Evolutionary conservation across 2,797 vertebrate genomes (phyloP).

Genomic region (Crenuchus spilurus): DNA sequence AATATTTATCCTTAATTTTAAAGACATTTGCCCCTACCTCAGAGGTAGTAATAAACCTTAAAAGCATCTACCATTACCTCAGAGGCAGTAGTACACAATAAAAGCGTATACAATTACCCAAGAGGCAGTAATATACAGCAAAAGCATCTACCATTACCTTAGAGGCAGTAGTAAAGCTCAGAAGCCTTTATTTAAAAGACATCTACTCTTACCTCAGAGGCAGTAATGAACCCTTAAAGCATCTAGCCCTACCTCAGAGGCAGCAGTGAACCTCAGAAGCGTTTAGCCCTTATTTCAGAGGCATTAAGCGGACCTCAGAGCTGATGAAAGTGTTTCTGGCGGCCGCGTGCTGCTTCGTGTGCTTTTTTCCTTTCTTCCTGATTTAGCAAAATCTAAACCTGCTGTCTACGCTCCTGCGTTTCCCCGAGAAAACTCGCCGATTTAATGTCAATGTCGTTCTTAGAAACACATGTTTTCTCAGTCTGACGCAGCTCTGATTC

Average conservation of each 20-base stretch:
- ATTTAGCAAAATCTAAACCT: slow-evolving; percentile 60
- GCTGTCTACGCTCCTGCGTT: slow-evolving; percentile 48
- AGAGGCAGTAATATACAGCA: too few species aligned
- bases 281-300: background rate
- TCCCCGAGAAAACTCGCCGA: slow-evolving; percentile 12
- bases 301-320: background rate
- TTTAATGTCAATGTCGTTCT: slow-evolving; percentile 67
- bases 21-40: background rate
- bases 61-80: too few species aligned
- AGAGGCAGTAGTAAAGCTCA: too few species aligned
- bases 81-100: too few species aligned
- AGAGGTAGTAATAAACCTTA: too few species aligned
- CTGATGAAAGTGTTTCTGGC: background rate
- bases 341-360: background rate
- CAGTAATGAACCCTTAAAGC: too few species aligned
- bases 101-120: too few species aligned
- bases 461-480: slow-evolving; percentile 66
- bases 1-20: too few species aligned
- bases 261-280: background rate
- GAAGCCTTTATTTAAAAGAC: too few species aligned
- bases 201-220: background rate
- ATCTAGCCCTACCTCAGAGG: background rate
- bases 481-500: slow-evolving; percentile 70
- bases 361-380: slow-evolving; percentile 28
- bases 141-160: background rate